Conservation (phyloP, 2,797 vertebrate genomes). For the Hybognathus amarus region DNA sequence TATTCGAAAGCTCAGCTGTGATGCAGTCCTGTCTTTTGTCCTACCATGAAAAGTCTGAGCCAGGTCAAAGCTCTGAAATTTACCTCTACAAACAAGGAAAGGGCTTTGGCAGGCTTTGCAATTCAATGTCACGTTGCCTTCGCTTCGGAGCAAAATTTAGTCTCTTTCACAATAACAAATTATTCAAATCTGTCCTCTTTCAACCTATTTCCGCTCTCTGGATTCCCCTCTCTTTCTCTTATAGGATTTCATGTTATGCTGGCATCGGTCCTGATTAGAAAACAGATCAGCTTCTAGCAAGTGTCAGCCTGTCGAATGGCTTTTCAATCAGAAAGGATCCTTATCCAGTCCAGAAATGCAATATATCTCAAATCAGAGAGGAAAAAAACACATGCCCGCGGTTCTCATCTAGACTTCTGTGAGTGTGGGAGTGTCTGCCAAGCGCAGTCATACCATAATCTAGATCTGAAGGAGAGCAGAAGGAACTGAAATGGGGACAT, state of each 20-base stretch:
- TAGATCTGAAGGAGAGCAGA: conserved; percentile 6
- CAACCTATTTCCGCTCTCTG: conserved; percentile 13
- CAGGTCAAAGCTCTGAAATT: conserved; percentile 27
- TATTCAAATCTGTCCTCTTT: conserved; percentile 45
- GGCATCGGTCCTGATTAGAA: conserved; percentile 3
- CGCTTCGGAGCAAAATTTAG: conserved; percentile 43
- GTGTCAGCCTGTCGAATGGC: conserved; percentile 20
- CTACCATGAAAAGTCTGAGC: background rate
- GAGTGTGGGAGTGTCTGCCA: conserved; percentile 12
- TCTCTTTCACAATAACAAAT: conserved; percentile 36
- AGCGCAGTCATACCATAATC: conserved; percentile 28
- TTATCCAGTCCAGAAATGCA: conserved; percentile 29
- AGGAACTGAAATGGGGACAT: conserved; percentile 31
- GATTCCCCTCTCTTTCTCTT: background rate
- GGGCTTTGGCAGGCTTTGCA: conserved; percentile 29
- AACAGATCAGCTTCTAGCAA: conserved; percentile 32
- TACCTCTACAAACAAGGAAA: conserved; percentile 19
- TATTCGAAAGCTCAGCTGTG: background rate
- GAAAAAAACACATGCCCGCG: background rate
- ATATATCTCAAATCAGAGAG: conserved; percentile 33
- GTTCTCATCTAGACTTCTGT: conserved; percentile 9
- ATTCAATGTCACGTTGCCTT: conserved; percentile 44
- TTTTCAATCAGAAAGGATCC: conserved; percentile 30
- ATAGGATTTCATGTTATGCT: conserved; percentile 23
- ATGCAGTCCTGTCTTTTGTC: conserved; percentile 21